Base-by-base conservation (phyloP, 2,888 invertebrate genomes). In the Athripsodes cinereus region DNA sequence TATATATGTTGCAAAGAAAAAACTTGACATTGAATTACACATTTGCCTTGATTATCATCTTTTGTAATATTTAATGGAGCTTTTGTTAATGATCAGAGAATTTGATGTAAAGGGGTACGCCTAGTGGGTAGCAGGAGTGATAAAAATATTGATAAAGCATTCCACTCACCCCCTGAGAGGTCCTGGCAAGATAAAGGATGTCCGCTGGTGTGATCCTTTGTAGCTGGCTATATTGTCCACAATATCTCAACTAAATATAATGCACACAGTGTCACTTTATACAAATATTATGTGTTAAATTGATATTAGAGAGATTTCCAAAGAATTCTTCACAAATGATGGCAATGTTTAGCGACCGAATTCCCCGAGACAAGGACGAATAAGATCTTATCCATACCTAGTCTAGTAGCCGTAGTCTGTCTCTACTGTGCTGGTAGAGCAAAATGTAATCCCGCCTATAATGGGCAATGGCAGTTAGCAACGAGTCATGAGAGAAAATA, bases 391-490 rank as follows among this genome's bases (percentile, higher is more conserved):
- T 19, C 1, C 40, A 47, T 16, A 49, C 50, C 49, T 20, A 47
- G 47, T 8, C 40, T 40, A 40, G 40, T 40, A 40, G n/a, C n/a
- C n/a, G n/a, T n/a, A n/a, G n/a, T n/a, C n/a, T n/a, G n/a, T n/a
- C n/a, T n/a, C n/a, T n/a, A n/a, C n/a, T n/a, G n/a, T n/a, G n/a
- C n/a, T n/a, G n/a, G n/a, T n/a, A n/a, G n/a, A n/a, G 5, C 3
- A 26, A 26, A 26, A 10, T 47, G 13, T 11, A 47, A 20, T 13
- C 55, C 49, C 55, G 55, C 49, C 55, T 48, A 31, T 48, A 21
- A 20, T 26, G 21, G 22, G 49, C 55, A 35, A 22, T 48, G 35
- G 49, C 55, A 35, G 49, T 49, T 55, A 55, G 55, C 55, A 55
- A 55, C 55, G 34, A 18, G 3, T 47, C 19, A 47, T 47, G 11